Conservation (phyloP, 2,888 invertebrate species). For the Pseudanteris insignis region DNA sequence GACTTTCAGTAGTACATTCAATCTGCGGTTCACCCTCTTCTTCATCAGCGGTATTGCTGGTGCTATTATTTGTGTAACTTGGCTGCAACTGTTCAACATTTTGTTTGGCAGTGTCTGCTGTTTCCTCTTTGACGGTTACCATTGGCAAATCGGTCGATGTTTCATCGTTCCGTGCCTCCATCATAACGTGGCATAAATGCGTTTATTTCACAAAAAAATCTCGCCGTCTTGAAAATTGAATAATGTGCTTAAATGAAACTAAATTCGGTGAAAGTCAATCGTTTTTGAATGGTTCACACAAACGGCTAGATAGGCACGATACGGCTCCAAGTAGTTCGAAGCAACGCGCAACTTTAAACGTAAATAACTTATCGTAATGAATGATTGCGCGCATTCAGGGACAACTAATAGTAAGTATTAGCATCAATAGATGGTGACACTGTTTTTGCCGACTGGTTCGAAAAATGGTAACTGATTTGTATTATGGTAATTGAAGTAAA, state of each 20-base stretch:
- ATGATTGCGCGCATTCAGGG: too few species aligned
- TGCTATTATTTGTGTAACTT: conserved; percentile 33
- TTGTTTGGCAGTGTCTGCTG: conserved; percentile 51
- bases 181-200: conserved; percentile 42
- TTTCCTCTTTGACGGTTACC: conserved; percentile 58
- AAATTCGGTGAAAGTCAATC: conserved; percentile 13
- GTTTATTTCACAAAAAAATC: conserved; percentile 12
- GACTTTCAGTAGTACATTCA: conserved; percentile 60
- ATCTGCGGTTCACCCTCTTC: conserved; percentile 56
- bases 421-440: too few species aligned
- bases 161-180: conserved; percentile 52
- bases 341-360: conserved; percentile 27
- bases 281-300: conserved; percentile 4
- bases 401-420: too few species aligned
- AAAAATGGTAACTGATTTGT: too few species aligned
- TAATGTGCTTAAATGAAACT: neutral
- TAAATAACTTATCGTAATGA: too few species aligned
- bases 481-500: too few species aligned
- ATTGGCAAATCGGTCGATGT: conserved; percentile 48
- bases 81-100: conserved; percentile 49
- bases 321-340: conserved; percentile 1
- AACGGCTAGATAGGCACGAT: conserved; percentile 18
- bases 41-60: conserved; percentile 50
- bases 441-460: too few species aligned
- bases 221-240: conserved; percentile 8